These are phyloP conservation scores for Lissocephala sabroskyi DNA, from an alignment of 2,888 invertebrate genomes.

Conservation along the genomic window DNA sequence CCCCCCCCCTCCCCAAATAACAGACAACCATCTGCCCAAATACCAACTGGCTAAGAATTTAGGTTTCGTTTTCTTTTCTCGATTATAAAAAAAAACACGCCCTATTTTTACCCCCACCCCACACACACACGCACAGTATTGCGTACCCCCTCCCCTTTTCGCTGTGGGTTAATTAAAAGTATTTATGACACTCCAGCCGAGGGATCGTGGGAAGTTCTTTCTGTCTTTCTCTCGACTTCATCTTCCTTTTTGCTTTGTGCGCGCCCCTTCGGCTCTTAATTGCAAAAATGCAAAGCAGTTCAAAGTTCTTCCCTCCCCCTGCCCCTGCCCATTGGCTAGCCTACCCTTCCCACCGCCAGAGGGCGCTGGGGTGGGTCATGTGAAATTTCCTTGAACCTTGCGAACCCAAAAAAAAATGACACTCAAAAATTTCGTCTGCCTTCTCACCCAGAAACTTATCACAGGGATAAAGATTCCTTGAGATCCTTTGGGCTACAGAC, in stretches of 20 bases:
- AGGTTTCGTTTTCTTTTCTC: too few species aligned
- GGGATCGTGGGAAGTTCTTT: slow-evolving; percentile 67
- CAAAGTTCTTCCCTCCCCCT: too few species aligned
- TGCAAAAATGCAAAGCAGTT: slow-evolving; percentile 11
- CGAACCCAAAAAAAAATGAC: slow-evolving; percentile 19
- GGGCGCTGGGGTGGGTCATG: slow-evolving; percentile 15
- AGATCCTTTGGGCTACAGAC: too few species aligned
- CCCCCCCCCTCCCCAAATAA: neutral
- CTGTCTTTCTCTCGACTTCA: neutral
- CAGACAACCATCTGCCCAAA: too few species aligned
- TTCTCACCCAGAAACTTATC: slow-evolving; percentile 18
- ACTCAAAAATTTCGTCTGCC: slow-evolving; percentile 27
- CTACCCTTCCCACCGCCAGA: too few species aligned
- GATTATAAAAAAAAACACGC: slow-evolving; percentile 38
- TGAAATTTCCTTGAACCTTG: slow-evolving; percentile 15
- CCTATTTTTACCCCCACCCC: slow-evolving; percentile 27
- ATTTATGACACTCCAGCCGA: slow-evolving; percentile 46
- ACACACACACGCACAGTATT: slow-evolving; percentile 15
- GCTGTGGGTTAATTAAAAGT: slow-evolving; percentile 50
- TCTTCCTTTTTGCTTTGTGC: too few species aligned
- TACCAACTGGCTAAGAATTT: too few species aligned
- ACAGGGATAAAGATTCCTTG: neutral
- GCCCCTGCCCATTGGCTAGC: neutral
- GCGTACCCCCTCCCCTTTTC: too few species aligned
- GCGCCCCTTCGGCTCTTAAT: slow-evolving; percentile 19